Evolutionary conservation across 2,113 vertebrate species (phyloP), one percentile per base, ranked within the genome.

Genomic region (Puma concolor): DNA sequence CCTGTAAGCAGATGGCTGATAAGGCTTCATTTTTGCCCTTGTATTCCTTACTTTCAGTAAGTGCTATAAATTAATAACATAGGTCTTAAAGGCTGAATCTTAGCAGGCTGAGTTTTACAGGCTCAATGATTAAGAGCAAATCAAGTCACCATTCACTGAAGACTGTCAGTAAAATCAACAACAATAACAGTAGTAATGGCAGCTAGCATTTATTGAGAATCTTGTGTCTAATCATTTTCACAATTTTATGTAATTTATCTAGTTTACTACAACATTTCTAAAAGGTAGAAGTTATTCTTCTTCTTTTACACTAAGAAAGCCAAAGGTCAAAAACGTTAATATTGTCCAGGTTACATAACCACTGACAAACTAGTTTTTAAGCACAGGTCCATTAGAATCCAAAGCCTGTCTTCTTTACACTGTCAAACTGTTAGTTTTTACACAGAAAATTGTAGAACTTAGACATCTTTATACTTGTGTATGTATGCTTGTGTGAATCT

Each of bases 141-240:
- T 57, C 36, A 88, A 90, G 66, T 16, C 81, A 36, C 38, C 13
- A 79, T 66, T n/a, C 95, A 67, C 6, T 38, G n/a, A 48, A 77
- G 31, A 95, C 9, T 71, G 41, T 25, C 97, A 96, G 85, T 54
- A 94, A 97, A 96, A 81, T 48, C 27, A 48, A 77, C 74, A 93
- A 50, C 7, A 69, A 13, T 66, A 88, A 89, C 21, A 60, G 44
- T 63, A 92, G 29, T 41, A 16, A 82, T 27, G 88, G 33, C 54
- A 89, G 29, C 10, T 50, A 33, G 9, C 19, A 60, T 52, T 74
- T 44, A 83, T 2, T 38, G 60, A 87, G 71, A 94, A 60, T 31
- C 44, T 79, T 76, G 74, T 79, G 36, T n/a, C 10, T 14, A 67
- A 80, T 94, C 64, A 52, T 41, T 48, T 71, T 72, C 29, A 41